phyloP scores from a whole-genome alignment of 2,888 invertebrate species.

The Limenitis camilla region DNA sequence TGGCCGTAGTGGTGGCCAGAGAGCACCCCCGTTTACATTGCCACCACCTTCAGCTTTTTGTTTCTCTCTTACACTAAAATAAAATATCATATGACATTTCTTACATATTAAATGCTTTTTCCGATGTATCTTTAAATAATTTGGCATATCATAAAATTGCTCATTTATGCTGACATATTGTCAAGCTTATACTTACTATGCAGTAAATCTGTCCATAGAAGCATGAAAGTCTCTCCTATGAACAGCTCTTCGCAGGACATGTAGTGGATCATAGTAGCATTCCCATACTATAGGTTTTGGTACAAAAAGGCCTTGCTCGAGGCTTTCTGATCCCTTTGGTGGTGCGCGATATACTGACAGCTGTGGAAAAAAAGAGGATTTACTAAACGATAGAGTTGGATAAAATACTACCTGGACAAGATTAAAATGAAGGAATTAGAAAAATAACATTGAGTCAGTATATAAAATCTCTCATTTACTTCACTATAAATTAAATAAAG shows the following conservation, averaged over 20 bases:
- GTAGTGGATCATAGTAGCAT: constrained; percentile 93
- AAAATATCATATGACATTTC: not conserved
- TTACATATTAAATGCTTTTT: too few relatives aligned
- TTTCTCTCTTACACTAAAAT: constrained; percentile 51
- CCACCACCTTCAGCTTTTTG: constrained; percentile 39
- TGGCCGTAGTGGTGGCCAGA: constrained; percentile 63
- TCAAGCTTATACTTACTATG: constrained; percentile 78
- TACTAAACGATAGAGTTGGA: too few relatives aligned
- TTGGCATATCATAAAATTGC: too few relatives aligned
- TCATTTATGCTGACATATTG: too few relatives aligned
- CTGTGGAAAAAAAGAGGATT: constrained; percentile 46
- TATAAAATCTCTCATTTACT: too few relatives aligned
- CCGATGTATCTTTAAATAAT: too few relatives aligned
- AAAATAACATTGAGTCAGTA: too few relatives aligned
- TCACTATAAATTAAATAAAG: too few relatives aligned
- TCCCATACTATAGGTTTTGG: constrained; percentile 93
- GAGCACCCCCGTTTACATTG: constrained; percentile 28
- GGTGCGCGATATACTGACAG: constrained; percentile 91
- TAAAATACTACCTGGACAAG: too few relatives aligned
- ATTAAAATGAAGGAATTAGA: too few relatives aligned
- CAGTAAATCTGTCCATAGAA: constrained; percentile 93
- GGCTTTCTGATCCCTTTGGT: constrained; percentile 78
- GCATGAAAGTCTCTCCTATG: constrained; percentile 95
- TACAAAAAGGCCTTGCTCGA: constrained; percentile 93
- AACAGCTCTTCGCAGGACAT: constrained; percentile 91